Conservation (phyloP, 2,797 vertebrate species). For the Dicrostonyx torquatus region DNA sequence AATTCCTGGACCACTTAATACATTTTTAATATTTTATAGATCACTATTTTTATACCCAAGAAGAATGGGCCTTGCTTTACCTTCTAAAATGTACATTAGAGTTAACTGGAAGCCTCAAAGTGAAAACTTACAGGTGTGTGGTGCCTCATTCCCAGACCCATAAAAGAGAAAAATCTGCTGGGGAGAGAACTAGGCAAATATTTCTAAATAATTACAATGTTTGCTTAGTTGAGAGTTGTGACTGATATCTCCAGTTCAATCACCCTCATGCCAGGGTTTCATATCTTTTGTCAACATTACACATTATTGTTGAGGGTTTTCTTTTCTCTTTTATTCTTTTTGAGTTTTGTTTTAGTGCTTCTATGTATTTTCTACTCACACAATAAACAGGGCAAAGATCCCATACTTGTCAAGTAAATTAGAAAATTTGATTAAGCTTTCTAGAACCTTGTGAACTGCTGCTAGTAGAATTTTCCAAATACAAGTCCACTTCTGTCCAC, state of each 20-base stretch:
- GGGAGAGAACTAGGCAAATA: not conserved
- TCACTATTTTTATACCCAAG: not conserved
- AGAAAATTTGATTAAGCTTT: not conserved
- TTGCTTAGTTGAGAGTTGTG: not conserved
- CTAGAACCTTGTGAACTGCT: not conserved
- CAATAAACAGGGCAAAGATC: not conserved
- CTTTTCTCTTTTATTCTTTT: not conserved
- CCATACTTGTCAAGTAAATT: not conserved
- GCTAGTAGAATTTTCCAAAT: not conserved
- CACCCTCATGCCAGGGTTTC: not conserved
- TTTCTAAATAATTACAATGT: not conserved
- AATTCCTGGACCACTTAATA: not conserved
- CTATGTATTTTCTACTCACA: conserved; percentile 4
- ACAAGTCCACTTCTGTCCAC: not conserved
- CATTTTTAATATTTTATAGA: not conserved
- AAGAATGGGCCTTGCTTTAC: not conserved
- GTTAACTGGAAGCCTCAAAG: not conserved
- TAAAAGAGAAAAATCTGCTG: not conserved
- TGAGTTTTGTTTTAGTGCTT: not conserved
- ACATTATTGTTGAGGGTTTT: not conserved
- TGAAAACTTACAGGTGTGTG: not conserved
- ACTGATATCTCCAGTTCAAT: not conserved
- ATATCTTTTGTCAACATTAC: not conserved
- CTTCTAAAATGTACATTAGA: not conserved
- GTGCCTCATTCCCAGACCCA: not conserved